Conservation (phyloP, 2,797 vertebrate genomes). For the Lacerta viridis region DNA sequence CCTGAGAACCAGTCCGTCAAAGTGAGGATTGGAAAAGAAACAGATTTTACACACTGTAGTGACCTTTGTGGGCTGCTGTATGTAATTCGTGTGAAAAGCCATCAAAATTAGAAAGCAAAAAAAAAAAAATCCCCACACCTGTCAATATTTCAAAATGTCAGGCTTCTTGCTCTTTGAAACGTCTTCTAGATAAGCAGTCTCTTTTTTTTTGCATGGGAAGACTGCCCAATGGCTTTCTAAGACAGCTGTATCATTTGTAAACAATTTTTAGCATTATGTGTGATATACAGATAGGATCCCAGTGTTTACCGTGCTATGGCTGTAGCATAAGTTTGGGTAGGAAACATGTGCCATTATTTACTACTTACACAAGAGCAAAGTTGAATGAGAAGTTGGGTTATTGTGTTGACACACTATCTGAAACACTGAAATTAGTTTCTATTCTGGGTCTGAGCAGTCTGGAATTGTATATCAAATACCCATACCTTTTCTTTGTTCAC, state of each 20-base stretch:
- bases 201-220: background rate
- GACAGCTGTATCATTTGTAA: background rate
- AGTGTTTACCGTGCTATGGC: background rate
- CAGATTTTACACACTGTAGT: background rate
- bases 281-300: background rate
- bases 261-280: background rate
- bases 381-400: background rate
- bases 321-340: background rate
- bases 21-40: constrained; percentile 32
- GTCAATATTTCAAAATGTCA: constrained; percentile 34
- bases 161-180: background rate
- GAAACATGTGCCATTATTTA: background rate
- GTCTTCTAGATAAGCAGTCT: background rate
- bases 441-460: background rate
- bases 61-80: constrained; percentile 16
- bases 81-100: fast-evolving
- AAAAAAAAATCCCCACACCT: constrained; percentile 2
- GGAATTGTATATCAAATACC: background rate
- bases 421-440: background rate
- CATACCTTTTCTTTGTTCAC: background rate
- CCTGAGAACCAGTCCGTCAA: constrained; percentile 12
- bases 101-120: constrained; percentile 30
- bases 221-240: background rate
- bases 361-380: fast-evolving
- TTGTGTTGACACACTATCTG: background rate